Evolutionary conservation across 2,797 vertebrate species (phyloP), one percentile per base, ranked within the genome.

Genomic region (Novumbra hubbsi): DNA sequence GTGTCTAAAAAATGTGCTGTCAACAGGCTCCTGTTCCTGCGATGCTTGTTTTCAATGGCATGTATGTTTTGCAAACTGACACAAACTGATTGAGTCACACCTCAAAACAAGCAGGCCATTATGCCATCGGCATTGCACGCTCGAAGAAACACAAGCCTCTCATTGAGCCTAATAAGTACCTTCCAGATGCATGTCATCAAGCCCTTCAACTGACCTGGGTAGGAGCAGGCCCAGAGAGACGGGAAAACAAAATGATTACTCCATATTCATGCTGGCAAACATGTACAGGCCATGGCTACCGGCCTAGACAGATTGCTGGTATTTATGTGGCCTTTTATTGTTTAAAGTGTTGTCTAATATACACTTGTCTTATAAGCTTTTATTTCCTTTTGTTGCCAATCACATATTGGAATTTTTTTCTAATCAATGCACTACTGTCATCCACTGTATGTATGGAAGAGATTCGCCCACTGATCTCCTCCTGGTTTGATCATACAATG

Each of bases 51-150:
- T 50, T 79, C 68, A 73, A 70, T 79, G 70, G 83, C 73, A 50
- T 81, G 65, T 70, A 19, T 62, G 73, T 76, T 87, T 83, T 79
- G 71, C 68, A 81, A 76, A 68, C 71, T 63, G 52, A 75, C 76
- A 81, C 83, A 83, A 11, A 87, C 78, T 76, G 65, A 73, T 84
- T 77, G 80, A 24, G 16, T 77, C 80, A 75, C 78, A 84, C 49
- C 76, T 78, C 65, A 83, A 84, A 72, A 78, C 78, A 83, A 85
- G 81, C 74, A 55, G 68, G 71, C 75, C 86, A 89, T 86, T 71
- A 81, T 86, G 74, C 84, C 75, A 83, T 86, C 82, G 87, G 90
- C 85, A 89, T 84, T 38, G 34, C 86, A 89, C 87, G 74, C 84
- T 84, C 80, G 69, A 68, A 83, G 57, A 81, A 75, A 78, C 78